Base-by-base conservation (phyloP, 2,888 invertebrate species). In the Dysmachus trigonus region DNA sequence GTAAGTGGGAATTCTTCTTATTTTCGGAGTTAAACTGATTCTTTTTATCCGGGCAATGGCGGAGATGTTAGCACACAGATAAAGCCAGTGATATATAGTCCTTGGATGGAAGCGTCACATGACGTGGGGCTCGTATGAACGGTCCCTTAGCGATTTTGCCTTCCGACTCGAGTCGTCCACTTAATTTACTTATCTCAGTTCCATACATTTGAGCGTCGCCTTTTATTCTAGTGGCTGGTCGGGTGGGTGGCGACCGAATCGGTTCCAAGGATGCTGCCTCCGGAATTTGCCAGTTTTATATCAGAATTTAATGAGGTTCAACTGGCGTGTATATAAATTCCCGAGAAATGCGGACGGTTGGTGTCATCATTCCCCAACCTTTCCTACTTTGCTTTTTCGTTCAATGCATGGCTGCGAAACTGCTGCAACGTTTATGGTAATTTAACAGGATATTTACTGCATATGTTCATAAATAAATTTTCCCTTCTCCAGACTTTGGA, bases 1-100 rank as follows among this genome's bases (percentile, higher is more conserved):
- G 97, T 97, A 92, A 96, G 96, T 95, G 15, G 15, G 33, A n/a
- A 33, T 73, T 47, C 22, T 85, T 74, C 33, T 84, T 82, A 35
- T 71, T 30, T 71, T 71, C 62, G 30, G 4, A 15, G 22, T 35
- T 62, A 35, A 35, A 33, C 31, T 33, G 71, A 35, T 71, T 38
- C n/a, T n/a, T 53, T 82, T 38, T 62, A 82, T 53, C 53, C 47
- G 53, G 35, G 33, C 22, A 31, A n/a, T 10, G 22, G 71, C n/a
- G 18, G 22, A 82, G 79, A 79, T 79, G 41, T 47, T 51, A 79
- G 30, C 51, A 30, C 51, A 22, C 30, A 76, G 79, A 79, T 79
- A 79, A 31, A 47, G 10, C 35, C 18, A 15, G 31, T 79, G 79
- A 79, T 30, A 79, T 79, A 79, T 51, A 4, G 47, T 15, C 51